Base-by-base conservation (phyloP, 1,140 invertebrate genomes). In the Scaptomyza montana region DNA sequence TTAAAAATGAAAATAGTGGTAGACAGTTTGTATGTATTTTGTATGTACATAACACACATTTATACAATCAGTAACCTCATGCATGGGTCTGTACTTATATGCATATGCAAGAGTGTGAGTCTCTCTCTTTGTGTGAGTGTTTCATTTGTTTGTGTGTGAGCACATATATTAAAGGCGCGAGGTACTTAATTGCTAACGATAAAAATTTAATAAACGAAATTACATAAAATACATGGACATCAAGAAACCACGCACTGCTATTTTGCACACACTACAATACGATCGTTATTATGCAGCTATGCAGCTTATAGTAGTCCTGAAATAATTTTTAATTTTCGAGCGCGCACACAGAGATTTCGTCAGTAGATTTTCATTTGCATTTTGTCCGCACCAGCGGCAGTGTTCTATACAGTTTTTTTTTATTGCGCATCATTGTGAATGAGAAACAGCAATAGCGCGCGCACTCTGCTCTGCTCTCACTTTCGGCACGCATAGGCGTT, bases 391-490 rank as follows among this genome's bases (percentile, higher is more conserved):
- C 21, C 39, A 43, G 49, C 49, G 19, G 43, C 59, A 51, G 74
- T 64, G 64, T 78, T 73, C 78, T 73, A 72, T 74, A 78, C 54
- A 73, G 59, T 74, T 62, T 81, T 81, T 74, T 85, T 86, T 82
- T 86, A 89, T 86, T 86, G 82, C 82, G 82, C 82, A 86, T 86
- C 82, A 87, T 77, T 81, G 82, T 86, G 78, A 78, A 78, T 78
- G 76, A 78, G 77, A 74, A 73, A 77, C 62, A 77, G 80, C 78
- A 76, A 63, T 76, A 79, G 72, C 76, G 80, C 76, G 76, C 66
- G 59, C 70, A 62, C 76, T 63, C 75, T 71, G 55, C 56, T 78
- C 64, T 73, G 7, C 64, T 68, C 74, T 46, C 61, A 45, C 62
- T 59, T 28, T 41, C 56, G 47, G n/a, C 60, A 56, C 28, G 51